These are phyloP conservation scores for Lasioglossum albipes DNA, from an alignment of 1,140 invertebrate genomes.

Conservation along the genomic window DNA sequence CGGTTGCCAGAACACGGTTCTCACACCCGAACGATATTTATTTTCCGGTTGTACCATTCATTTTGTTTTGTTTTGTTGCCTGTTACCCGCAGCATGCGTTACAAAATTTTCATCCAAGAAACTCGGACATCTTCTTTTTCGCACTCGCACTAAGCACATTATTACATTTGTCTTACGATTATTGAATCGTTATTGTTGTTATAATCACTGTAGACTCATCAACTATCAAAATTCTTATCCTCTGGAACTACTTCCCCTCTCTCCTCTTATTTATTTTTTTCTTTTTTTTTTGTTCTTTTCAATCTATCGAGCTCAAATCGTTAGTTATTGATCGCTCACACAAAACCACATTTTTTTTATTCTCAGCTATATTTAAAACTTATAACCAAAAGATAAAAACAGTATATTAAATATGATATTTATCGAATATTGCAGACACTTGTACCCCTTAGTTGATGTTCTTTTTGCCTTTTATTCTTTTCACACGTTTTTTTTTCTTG, in stretches of 20 bases:
- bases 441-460: slow-evolving; percentile 42
- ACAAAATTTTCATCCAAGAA: slow-evolving; percentile 60
- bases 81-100: slow-evolving; percentile 34
- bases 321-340: slow-evolving; percentile 31
- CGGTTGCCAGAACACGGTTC: background rate
- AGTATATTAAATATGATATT: slow-evolving; percentile 51
- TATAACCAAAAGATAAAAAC: slow-evolving; percentile 51
- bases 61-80: background rate
- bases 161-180: slow-evolving; percentile 54
- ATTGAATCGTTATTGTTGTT: slow-evolving; percentile 53
- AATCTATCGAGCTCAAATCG: slow-evolving; percentile 35
- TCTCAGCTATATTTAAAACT: slow-evolving; percentile 42
- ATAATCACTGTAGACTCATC: slow-evolving; percentile 53
- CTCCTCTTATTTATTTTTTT: background rate
- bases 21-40: background rate
- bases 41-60: background rate
- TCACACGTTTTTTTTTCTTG: background rate
- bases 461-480: slow-evolving; percentile 16
- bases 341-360: slow-evolving; percentile 25
- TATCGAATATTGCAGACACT: slow-evolving; percentile 46
- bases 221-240: slow-evolving; percentile 57
- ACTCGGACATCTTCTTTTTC: slow-evolving; percentile 37
- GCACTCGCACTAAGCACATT: slow-evolving; percentile 53
- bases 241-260: slow-evolving; percentile 33
- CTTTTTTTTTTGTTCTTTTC: slow-evolving; percentile 1